phyloP scores from a whole-genome alignment of 1,140 invertebrate species.

The Rhopalosiphum maidis region DNA sequence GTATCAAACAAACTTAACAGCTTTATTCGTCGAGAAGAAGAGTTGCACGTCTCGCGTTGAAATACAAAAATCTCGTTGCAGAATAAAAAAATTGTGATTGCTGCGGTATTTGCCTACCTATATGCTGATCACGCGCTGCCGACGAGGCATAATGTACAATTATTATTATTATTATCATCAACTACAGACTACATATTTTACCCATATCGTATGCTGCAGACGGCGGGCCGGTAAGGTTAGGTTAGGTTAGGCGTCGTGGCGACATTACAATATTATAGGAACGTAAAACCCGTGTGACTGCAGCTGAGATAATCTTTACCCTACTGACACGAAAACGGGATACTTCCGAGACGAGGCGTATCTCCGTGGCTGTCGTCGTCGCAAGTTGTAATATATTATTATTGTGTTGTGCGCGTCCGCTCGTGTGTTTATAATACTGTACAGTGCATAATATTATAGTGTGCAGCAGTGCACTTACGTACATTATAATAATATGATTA shows the following conservation, averaged over 20 bases:
- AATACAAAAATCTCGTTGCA: no score
- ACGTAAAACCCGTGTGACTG: neutral
- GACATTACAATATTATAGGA: neutral
- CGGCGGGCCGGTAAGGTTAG: neutral
- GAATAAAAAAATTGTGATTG: no score
- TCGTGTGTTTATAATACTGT: neutral
- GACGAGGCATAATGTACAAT: no score
- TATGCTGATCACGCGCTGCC: no score
- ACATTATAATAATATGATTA: neutral
- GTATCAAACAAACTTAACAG: no score
- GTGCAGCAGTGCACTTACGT: neutral
- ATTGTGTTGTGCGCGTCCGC: neutral
- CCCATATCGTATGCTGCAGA: neutral
- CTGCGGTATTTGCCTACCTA: no score
- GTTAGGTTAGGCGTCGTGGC: neutral
- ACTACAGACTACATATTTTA: neutral
- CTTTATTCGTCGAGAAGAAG: no score
- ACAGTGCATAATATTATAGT: neutral
- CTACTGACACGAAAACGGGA: neutral
- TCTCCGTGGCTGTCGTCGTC: neutral
- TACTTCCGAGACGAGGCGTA: slow-evolving; percentile 2
- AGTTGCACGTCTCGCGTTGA: no score
- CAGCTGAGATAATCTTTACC: neutral
- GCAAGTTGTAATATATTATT: neutral
- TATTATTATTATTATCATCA: neutral